Percentiles rank a stretch among this genome's conserved stretches.
Evolutionary conservation across 1,140 invertebrate genomes (phyloP).

Genomic region (Atta texana): DNA sequence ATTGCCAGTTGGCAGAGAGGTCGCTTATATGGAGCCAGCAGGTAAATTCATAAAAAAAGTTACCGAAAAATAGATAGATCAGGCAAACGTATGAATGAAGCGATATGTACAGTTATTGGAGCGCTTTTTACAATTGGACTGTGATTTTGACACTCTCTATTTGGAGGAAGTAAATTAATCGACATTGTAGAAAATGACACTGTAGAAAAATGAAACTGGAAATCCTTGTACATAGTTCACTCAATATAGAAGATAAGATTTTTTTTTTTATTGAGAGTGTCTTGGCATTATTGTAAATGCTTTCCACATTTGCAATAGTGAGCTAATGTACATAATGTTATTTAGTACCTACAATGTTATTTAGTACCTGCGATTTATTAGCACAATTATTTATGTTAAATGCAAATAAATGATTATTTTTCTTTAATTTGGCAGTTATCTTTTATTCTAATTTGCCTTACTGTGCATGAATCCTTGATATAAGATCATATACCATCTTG

Average conservation of each 20-base stretch:
- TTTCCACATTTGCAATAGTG: conserved; percentile 66
- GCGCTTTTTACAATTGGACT: conserved; percentile 52
- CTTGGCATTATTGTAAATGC: conserved; percentile 69
- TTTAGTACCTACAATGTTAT: conserved; percentile 69
- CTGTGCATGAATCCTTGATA: conserved; percentile 66
- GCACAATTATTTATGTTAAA: conserved; percentile 80
- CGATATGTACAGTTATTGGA: conserved; percentile 17
- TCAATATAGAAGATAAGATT: conserved; percentile 39
- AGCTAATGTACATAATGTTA: conserved; percentile 71
- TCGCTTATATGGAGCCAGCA: conserved; percentile 83
- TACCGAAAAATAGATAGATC: conserved; percentile 33
- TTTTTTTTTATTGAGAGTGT: conserved; percentile 33
- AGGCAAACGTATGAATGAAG: conserved; percentile 2
- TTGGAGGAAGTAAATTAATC: conserved; percentile 32
- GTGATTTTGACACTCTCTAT: conserved; percentile 58
- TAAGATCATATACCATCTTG: not conserved
- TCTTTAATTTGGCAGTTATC: conserved; percentile 77
- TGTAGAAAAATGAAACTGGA: conserved; percentile 1
- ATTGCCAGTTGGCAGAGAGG: conserved; percentile 82
- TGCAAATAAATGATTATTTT: conserved; percentile 82
- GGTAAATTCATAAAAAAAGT: conserved; percentile 81
- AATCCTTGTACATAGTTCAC: conserved; percentile 49
- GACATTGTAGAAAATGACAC: conserved; percentile 29
- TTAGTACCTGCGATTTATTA: conserved; percentile 76
- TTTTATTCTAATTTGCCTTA: conserved; percentile 75